phyloP scores from a whole-genome alignment of 2,797 vertebrate species.

The Mustela erminea region DNA sequence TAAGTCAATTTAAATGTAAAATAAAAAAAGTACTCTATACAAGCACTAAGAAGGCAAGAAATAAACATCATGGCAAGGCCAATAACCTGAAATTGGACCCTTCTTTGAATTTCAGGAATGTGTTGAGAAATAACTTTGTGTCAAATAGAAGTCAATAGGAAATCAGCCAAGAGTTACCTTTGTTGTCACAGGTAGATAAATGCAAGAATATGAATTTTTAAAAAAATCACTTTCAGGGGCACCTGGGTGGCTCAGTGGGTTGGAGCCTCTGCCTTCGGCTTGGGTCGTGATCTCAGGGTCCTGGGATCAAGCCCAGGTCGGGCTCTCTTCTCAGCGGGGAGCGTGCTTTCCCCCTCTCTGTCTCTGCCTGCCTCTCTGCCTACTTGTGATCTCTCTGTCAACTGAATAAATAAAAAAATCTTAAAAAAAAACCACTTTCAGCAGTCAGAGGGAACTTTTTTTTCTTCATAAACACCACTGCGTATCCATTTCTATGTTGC shows the following conservation, averaged over 20 bases:
- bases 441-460: constrained; percentile 59
- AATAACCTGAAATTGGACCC: constrained; percentile 55
- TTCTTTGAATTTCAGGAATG: constrained; percentile 66
- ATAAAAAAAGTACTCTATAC: constrained; percentile 45
- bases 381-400: too few species aligned
- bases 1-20: neutral
- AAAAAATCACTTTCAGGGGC: neutral
- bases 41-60: constrained; percentile 39
- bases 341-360: too few species aligned
- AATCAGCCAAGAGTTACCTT: constrained; percentile 22
- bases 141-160: constrained; percentile 76
- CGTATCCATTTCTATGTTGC: neutral
- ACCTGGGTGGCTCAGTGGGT: too few species aligned
- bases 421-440: neutral
- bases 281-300: too few species aligned
- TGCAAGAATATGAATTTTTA: neutral
- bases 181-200: neutral
- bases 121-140: constrained; percentile 78
- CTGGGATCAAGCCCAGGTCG: too few species aligned
- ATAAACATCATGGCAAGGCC: constrained; percentile 78
- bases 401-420: too few species aligned
- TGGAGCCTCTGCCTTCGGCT: too few species aligned
- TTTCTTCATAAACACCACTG: constrained; percentile 61
- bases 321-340: too few species aligned
- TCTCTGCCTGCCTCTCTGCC: too few species aligned